Evolutionary conservation across 2,888 invertebrate species (phyloP), one percentile per base, ranked within the genome.

Genomic region (Netelia fuscicornis): DNA sequence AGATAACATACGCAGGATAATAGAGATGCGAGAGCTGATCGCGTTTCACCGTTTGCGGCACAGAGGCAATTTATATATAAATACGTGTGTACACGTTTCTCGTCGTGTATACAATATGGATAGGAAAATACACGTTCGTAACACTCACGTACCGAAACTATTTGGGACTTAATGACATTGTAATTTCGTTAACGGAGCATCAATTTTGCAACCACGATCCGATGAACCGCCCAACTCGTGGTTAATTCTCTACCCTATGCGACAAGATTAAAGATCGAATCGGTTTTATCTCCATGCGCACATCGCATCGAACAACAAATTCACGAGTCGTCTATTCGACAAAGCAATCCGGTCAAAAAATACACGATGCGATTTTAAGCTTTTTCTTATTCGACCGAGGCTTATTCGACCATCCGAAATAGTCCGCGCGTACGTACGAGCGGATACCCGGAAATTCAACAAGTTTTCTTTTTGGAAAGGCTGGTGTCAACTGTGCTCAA

Each of bases 21-120:
- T 83, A 85, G 82, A 83, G 85, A 85, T 83, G 77, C 80, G 82
- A 80, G 80, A 72, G 72, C 77, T 76, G 82, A 83, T 85, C 82
- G 75, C 62, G 74, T 71, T 54, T 23, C 56, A 23, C 60, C 67
- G 60, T 65, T 70, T 13, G 42, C 54, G 70, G 54, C 71, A 58
- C 70, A 65, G 80, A 65, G 10, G 48, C 13, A 48, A 48, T 48
- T 48, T 48, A 13, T 48, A 48, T 13, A 10, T 48, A 48, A 48
- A 48, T 37, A 37, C 37, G 37, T 37, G 6, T 37, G 37, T 37
- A 6, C 37, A 37, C 54, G 20, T 56, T 54, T 42, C 54, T 52
- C 11, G 48, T 20, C 13, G n/a, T 13, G 71, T 42, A 58, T 20
- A 48, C 56, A 56, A 68, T 17, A 17, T 60, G 13, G 11, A 11